Evolutionary conservation across 2,888 invertebrate species (phyloP), one percentile per base, ranked within the genome.

Genomic region (Pristionchus arcanus): DNA sequence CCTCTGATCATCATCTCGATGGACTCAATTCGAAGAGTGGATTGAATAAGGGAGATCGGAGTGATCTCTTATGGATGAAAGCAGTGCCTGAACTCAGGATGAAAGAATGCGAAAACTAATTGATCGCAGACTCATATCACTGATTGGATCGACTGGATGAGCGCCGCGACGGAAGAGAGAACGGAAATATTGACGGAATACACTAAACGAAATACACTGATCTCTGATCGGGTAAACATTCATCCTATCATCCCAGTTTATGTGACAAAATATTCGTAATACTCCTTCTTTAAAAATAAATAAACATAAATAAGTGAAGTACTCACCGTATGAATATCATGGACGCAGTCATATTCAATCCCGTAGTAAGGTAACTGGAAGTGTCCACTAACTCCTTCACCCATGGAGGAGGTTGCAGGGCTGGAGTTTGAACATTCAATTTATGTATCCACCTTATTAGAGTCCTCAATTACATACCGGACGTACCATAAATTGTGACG

Each of bases 251-350:
- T n/a, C n/a, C n/a, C n/a, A n/a, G n/a, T n/a, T n/a, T n/a, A n/a
- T n/a, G n/a, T n/a, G n/a, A n/a, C n/a, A n/a, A n/a, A n/a, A n/a
- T n/a, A n/a, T n/a, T n/a, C n/a, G n/a, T n/a, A n/a, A n/a, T n/a
- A n/a, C n/a, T n/a, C n/a, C n/a, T n/a, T n/a, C n/a, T 49, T 49
- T 7, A 49, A 49, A 49, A 11, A 49, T 49, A 7, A 49, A 42
- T 42, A 42, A 42, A 42, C n/a, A 49, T 49, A 7, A 49, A 9
- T 49, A 13, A 49, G 11, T 49, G 1, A 13, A 25, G 15, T 21
- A n/a, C 81, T 49, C 7, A 81, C 81, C 81, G 25, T n/a, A 81
- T 81, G 81, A 81, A 81, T 81, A 81, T 25, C 81, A 81, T 81
- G 28, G 81, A 81, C 4, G 81, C 81, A 49, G 81, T 81, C 81